Evolutionary conservation across 2,797 vertebrate genomes (phyloP), one percentile per base, ranked within the genome.

Genomic region (Coendou prehensilis): DNA sequence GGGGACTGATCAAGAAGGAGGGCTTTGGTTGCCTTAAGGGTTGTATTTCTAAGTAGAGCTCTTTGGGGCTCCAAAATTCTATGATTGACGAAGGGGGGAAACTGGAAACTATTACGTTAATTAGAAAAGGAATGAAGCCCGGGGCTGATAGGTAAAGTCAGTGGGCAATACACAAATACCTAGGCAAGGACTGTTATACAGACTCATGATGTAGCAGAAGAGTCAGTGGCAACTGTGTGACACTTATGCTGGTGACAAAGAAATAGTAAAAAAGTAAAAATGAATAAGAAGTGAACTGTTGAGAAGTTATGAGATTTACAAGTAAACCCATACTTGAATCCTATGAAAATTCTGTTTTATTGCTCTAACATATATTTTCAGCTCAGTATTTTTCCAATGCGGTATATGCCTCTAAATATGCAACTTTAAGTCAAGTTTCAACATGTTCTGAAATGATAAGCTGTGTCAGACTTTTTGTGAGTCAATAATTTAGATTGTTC

Each of bases 311-410:
- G n/a, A 76, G 45, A 71, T 22, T 92, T 64, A 67, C 22, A 67
- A 83, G 28, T 64, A 92, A 88, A 88, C 59, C 20, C 8, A 5
- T 67, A 54, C 17, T 37, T 3, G 22, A 61, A 76, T 90, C 9
- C 17, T 87, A 7, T 67, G 30, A 94, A 76, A 80, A 93, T 81
- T 61, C 71, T 91, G 1, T 73, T 69, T 15, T 90, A 75, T 87
- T 87, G 41, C 17, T 37, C 14, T 80, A 23, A 30, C 56, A 57
- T 15, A 1, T 37, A 37, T 45, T 61, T 89, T 37, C 14, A 20
- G 37, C 47, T 90, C 45, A 69, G 0, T 71, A 79, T 92, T n/a
- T 83, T 63, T 61, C 37, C 52, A 61, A 15, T 52, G 59, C 76
- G 10, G 20, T 82, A 20, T 20, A 33, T 52, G 63, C 67, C 87